Conservation (phyloP, 2,888 invertebrate species). For the Strigamia crassipes region DNA sequence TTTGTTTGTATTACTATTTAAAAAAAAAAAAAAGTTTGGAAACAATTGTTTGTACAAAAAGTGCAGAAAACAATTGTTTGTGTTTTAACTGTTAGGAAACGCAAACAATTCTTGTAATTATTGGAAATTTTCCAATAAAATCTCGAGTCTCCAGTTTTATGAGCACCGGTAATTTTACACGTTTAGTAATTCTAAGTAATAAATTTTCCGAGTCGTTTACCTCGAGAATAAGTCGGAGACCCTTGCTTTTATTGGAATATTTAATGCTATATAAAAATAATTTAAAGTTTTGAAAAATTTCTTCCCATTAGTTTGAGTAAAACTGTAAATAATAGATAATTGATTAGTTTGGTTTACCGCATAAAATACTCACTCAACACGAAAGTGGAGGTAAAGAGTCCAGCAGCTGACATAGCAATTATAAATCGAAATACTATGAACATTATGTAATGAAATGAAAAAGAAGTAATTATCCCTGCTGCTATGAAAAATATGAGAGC, state of each 20-base stretch:
- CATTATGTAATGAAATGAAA: slow-evolving; percentile 42
- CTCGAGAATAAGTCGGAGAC: not conserved
- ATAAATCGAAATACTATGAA: slow-evolving; percentile 38
- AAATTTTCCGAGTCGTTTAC: not conserved
- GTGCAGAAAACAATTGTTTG: not conserved
- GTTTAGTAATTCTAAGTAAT: too few relatives aligned
- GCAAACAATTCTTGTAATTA: not conserved
- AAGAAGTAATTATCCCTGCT: not conserved
- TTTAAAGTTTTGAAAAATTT: not conserved
- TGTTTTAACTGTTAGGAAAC: not conserved
- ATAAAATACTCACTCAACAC: slow-evolving; percentile 36
- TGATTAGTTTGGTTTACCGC: not conserved
- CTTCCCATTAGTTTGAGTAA: not conserved
- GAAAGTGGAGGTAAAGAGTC: slow-evolving; percentile 39
- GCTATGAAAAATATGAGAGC: slow-evolving; percentile 12
- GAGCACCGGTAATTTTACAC: too few relatives aligned
- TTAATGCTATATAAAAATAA: not conserved
- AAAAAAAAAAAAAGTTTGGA: too few relatives aligned
- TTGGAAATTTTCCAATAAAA: not conserved
- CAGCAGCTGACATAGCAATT: slow-evolving; percentile 43
- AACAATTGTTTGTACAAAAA: not conserved
- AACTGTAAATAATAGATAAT: not conserved
- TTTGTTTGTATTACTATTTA: too few relatives aligned
- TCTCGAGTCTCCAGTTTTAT: not conserved
- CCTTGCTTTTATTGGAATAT: not conserved